Evolutionary conservation across 2,113 vertebrate species (phyloP), one percentile per base, ranked within the genome.

Genomic region (Neolamprologus hecqui): DNA sequence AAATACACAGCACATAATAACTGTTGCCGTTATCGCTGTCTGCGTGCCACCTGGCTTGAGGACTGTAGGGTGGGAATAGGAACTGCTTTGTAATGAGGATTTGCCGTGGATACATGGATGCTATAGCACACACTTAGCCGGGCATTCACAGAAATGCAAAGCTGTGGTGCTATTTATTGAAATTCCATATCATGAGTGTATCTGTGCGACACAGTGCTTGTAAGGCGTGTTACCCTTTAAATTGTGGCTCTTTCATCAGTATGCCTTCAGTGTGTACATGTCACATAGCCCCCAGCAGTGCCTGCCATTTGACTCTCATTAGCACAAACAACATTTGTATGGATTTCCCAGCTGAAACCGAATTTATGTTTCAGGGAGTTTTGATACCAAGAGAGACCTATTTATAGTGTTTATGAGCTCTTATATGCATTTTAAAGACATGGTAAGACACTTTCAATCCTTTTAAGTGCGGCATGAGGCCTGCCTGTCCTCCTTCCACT

Each of bases 351-450:
- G 7, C 88, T 75, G 85, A 86, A 89, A 75, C 33, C 2, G 37
- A 88, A 83, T 87, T 89, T 87, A 85, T 21, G 42, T 75, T 37
- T 57, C 28, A 79, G 51, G 86, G 60, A 84, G 42, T 55, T 91
- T 57, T 85, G 75, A 88, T 81, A 86, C 65, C 57, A 53, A 79
- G 31, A 77, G 51, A 79, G 35, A 45, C 77, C 84, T 88, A 89
- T 87, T 90, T 90, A 88, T 91, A 91, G 79, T 54, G 82, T 83
- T 51, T 49, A n/a, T 19, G 21, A 75, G 79, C 70, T 35, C 58
- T 19, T 81, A 6, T 9, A n/a, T 85, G 84, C 73, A 91, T 89
- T 84, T 88, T 81, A 87, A 92, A 92, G 33, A 83, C 26, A 42
- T 4, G 3, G 33, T 68, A 19, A 88, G 82, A 57, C 54, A 54